Base-by-base conservation (phyloP, 1,140 invertebrate genomes). In the Papilio xuthus region DNA sequence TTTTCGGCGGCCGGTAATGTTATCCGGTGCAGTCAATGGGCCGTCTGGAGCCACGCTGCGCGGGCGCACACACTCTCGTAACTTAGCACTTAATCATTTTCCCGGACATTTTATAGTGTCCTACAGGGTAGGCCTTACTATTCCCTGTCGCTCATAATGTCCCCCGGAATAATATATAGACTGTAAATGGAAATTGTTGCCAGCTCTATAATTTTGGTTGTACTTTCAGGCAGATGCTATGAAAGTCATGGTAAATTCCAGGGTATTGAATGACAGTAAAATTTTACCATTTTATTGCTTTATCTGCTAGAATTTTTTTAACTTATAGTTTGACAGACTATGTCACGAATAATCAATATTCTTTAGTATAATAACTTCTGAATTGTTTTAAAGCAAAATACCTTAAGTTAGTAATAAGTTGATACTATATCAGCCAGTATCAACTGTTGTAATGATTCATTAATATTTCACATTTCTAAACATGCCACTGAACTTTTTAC, bases 81-180 rank as follows among this genome's bases (percentile, higher is more conserved):
- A 93, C 90, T 92, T 92, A 91, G 90, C 92, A 93, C 91, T 93
- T 90, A 91, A 93, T 93, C 92, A 92, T 93, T 90, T 85, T 88
- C 81, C 83, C 47, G 83, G 91, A 92, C 91, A 86, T 81, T 91
- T 93, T 91, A 91, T 89, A 90, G 87, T 84, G 56, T 80, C 80
- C 79, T 82, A 79, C 77, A 37, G 74, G 74, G 74, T 76, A 76
- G 79, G 80, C 67, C 74, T 28, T 72, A 80, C 82, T 78, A 78
- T 70, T 73, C 74, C 78, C 28, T 75, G 60, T 78, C 70, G 74
- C 28, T 80, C 67, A 78, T 84, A 84, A 78, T 75, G 79, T 80
- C 74, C 73, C 63, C 23, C 63, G 18, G n/a, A 70, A 32, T 82
- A 78, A 79, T 78, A 82, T 78, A 81, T 47, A 56, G 47, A 67